Conservation (phyloP, 2,888 invertebrate genomes). For the Pemphredon lugubris region DNA sequence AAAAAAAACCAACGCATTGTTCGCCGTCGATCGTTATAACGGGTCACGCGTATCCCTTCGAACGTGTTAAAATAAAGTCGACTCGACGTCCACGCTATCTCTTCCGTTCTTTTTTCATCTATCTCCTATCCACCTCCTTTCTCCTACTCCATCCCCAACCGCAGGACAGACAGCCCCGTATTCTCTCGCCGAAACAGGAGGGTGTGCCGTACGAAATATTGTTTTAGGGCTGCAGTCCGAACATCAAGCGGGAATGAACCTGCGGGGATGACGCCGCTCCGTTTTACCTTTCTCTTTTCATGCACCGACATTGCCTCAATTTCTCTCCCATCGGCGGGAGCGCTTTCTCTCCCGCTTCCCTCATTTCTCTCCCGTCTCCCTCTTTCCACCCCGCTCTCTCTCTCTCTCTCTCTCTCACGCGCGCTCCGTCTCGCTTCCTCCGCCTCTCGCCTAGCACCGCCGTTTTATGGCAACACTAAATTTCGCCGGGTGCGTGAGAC, state of each 20-base stretch:
- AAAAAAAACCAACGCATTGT: too few relatives aligned
- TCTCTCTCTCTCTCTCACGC: neutral
- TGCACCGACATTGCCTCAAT: slow-evolving; percentile 14
- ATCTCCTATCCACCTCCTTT: neutral
- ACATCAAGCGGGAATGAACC: slow-evolving; percentile 60
- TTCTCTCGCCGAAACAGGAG: slow-evolving; percentile 22
- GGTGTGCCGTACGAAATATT: slow-evolving; percentile 49
- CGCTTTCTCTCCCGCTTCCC: slow-evolving; percentile 8
- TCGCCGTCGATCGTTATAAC: neutral
- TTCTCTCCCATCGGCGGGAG: slow-evolving; percentile 20
- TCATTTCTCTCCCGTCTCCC: neutral
- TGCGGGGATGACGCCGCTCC: slow-evolving; percentile 39
- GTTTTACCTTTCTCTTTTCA: slow-evolving; percentile 30
- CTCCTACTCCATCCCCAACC: slow-evolving; percentile 5
- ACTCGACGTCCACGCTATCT: too few relatives aligned
- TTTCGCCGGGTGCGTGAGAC: slow-evolving; percentile 52
- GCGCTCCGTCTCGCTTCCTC: neutral
- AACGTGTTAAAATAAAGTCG: slow-evolving; percentile 38
- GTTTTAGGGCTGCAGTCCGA: slow-evolving; percentile 60
- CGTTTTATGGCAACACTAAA: slow-evolving; percentile 59
- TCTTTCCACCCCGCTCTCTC: neutral
- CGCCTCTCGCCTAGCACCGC: slow-evolving; percentile 8
- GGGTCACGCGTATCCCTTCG: neutral
- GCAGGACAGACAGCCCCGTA: slow-evolving; percentile 21
- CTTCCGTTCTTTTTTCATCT: slow-evolving; percentile 8